Percentiles rank a stretch among this genome's conserved stretches.
phyloP scores from a whole-genome alignment of 2,797 vertebrate species.

The Podarcis lilfordi region DNA sequence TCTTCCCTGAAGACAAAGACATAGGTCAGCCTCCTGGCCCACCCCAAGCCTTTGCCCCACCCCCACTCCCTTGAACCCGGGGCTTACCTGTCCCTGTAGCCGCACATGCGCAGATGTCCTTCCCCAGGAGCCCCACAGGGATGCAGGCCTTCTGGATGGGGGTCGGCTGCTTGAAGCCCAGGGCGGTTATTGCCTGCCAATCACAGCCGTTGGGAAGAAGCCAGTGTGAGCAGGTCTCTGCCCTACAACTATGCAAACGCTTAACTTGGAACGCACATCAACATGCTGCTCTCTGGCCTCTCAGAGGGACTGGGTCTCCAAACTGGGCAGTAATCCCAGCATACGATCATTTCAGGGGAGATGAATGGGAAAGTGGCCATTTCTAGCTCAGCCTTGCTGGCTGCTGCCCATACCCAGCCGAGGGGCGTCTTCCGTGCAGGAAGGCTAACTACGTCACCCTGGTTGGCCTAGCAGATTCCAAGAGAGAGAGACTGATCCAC shows the following conservation, averaged over 20 bases:
- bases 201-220: background rate
- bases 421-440: too few relatives aligned
- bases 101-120: slow-evolving; percentile 95
- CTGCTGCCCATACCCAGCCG: too few relatives aligned
- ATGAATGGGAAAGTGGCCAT: too few relatives aligned
- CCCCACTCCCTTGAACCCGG: accelerated
- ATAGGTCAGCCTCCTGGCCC: background rate
- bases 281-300: background rate
- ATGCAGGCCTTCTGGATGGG: slow-evolving; percentile 97
- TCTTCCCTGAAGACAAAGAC: slow-evolving; percentile 85
- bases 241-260: accelerated
- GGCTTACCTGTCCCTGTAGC: slow-evolving; percentile 91
- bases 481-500: too few relatives aligned
- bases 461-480: too few relatives aligned
- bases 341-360: too few relatives aligned
- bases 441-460: too few relatives aligned
- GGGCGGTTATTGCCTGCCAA: slow-evolving; percentile 85
- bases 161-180: slow-evolving; percentile 94
- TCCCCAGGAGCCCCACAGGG: slow-evolving; percentile 90
- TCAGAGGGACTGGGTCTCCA: background rate
- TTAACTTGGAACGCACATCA: too few relatives aligned
- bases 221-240: background rate
- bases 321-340: too few relatives aligned
- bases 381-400: too few relatives aligned
- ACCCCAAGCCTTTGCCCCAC: accelerated